These are phyloP conservation scores for Ophion slaviceki DNA, from an alignment of 2,888 invertebrate species.

Conservation along the genomic window DNA sequence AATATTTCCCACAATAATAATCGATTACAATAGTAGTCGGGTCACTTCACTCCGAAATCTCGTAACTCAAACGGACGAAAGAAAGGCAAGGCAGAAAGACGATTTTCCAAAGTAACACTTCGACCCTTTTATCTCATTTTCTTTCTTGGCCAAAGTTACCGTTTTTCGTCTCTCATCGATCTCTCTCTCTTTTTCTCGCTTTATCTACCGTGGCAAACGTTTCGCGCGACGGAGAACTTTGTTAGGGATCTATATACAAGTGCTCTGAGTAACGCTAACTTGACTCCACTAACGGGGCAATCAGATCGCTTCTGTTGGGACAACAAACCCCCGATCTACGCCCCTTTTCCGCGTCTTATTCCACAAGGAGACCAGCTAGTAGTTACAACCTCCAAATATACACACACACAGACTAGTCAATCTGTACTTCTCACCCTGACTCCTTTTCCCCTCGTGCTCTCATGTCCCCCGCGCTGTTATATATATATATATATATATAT, in stretches of 20 bases:
- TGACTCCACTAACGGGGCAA: conserved; percentile 80
- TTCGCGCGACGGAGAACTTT: conserved; percentile 32
- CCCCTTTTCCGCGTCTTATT: conserved; percentile 56
- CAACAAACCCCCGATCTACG: conserved; percentile 75
- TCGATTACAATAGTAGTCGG: conserved; percentile 75
- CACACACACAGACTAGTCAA: conserved; percentile 14
- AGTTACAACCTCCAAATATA: conserved; percentile 41
- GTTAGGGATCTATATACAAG: conserved; percentile 57
- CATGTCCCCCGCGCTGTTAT: conserved; percentile 13
- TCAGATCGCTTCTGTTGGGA: conserved; percentile 82
- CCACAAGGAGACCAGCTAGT: conserved; percentile 29
- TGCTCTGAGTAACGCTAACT: conserved; percentile 79
- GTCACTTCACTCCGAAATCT: conserved; percentile 69
- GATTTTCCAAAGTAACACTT: conserved; percentile 65
- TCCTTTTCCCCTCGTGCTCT: conserved; percentile 48
- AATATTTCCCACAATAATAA: conserved; percentile 67
- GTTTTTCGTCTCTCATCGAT: conserved; percentile 29
- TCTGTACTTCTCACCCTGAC: conserved; percentile 48
- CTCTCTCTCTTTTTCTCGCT: conserved; percentile 38
- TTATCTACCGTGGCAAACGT: conserved; percentile 43
- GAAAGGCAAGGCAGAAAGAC: conserved; percentile 18
- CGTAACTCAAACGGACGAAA: conserved; percentile 22
- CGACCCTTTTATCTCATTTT: conserved; percentile 61
- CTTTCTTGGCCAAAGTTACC: conserved; percentile 39
- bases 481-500: conserved; percentile 13